phyloP scores from a whole-genome alignment of 2,888 invertebrate species.

The Tetragonisca angustula region DNA sequence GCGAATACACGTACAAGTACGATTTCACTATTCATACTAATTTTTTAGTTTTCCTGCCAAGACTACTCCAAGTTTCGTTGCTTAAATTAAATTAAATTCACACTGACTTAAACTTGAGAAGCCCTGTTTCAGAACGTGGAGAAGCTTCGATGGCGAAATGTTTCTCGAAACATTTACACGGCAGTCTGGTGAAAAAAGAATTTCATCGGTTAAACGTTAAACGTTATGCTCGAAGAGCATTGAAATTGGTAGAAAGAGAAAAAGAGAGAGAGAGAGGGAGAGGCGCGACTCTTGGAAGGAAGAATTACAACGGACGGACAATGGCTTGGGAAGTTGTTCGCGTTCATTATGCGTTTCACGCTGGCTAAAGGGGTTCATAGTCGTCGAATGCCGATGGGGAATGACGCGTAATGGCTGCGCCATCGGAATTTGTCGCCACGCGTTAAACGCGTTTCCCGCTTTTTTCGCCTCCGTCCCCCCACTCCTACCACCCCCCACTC shows the following conservation, averaged over 20 bases:
- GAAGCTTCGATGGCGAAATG: background rate
- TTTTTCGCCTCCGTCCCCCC: conserved; percentile 10
- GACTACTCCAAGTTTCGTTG: too few species aligned
- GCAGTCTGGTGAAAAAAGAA: background rate
- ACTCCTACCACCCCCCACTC: too few species aligned
- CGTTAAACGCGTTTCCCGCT: conserved; percentile 63
- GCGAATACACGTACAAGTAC: too few species aligned
- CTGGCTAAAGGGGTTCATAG: conserved; percentile 46
- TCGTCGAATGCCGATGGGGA: conserved; percentile 43
- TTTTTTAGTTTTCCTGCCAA: too few species aligned
- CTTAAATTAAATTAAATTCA: too few species aligned
- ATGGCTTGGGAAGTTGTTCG: conserved; percentile 19
- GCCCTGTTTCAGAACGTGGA: too few species aligned
- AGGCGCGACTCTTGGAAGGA: background rate
- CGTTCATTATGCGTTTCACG: conserved; percentile 39
- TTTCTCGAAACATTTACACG: too few species aligned
- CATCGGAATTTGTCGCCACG: conserved; percentile 60
- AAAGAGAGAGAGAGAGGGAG: background rate
- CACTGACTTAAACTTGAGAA: too few species aligned
- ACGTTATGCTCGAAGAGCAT: background rate
- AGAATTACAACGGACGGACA: conserved; percentile 16
- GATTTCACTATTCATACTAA: too few species aligned
- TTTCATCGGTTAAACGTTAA: background rate
- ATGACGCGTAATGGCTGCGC: conserved; percentile 47
- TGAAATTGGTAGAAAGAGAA: background rate